A percentile compares a stretch with the other conserved stretches of the same genome.
Conservation (phyloP, 2,797 vertebrate species). For the Telmatherina bonti region DNA sequence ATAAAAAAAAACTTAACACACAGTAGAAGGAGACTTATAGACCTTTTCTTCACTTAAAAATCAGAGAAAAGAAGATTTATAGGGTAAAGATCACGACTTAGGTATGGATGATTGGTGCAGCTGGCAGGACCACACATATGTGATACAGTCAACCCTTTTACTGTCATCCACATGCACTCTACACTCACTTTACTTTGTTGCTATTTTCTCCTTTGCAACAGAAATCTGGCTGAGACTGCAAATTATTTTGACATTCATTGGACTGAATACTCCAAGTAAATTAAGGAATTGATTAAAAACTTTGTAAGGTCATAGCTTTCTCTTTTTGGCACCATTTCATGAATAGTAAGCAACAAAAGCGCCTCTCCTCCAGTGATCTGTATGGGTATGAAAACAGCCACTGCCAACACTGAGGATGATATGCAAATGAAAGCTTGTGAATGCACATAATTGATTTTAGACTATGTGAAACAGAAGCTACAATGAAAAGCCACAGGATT, state of each 20-base stretch:
- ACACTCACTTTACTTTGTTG: neutral
- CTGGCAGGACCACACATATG: no score
- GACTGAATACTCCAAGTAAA: conserved; percentile 28
- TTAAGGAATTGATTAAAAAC: conserved; percentile 45
- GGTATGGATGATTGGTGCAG: no score
- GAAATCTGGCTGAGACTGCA: conserved; percentile 38
- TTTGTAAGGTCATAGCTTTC: conserved; percentile 8
- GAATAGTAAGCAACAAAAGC: conserved; percentile 45
- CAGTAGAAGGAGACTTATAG: no score
- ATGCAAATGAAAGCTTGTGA: conserved; percentile 49
- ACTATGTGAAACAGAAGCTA: conserved; percentile 14
- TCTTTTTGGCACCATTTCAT: conserved; percentile 31
- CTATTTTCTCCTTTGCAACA: neutral
- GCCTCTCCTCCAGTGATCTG: conserved; percentile 36
- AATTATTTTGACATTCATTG: conserved; percentile 40
- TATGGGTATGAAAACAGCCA: conserved; percentile 30
- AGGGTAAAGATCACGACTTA: no score
- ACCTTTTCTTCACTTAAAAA: no score
- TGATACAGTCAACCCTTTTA: neutral
- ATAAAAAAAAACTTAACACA: no score
- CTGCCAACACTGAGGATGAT: conserved; percentile 7
- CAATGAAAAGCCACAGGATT: conserved; percentile 8
- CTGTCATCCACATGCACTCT: neutral
- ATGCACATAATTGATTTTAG: conserved; percentile 19
- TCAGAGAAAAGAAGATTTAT: no score